Evolutionary conservation across 1,140 invertebrate species (phyloP), one percentile per base, ranked within the genome.

Genomic region (Orussus abietinus): DNA sequence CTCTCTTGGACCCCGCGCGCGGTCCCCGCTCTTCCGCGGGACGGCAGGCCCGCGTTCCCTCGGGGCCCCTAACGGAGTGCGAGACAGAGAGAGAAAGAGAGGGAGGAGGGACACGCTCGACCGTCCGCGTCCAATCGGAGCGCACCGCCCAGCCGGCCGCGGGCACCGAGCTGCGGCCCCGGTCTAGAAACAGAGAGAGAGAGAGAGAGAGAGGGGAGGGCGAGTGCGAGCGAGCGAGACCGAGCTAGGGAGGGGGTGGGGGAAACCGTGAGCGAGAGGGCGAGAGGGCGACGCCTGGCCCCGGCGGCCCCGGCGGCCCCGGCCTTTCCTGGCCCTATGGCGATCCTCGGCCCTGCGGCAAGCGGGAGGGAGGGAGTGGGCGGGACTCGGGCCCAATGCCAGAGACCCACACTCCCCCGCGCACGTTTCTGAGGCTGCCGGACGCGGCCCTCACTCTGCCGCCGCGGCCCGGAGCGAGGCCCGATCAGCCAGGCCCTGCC

Each of bases 401-500:
- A 68, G 62, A 66, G 52, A n/a, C n/a, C n/a, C 64, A 68, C 60
- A 60, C 57, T 65, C 52, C 59, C 62, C 60, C 58, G 55, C 59
- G 62, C 62, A 59, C 64, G 64, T 57, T 59, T 58, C 51, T 57
- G 59, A 61, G 59, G 62, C 65, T 66, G 56, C 57, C 59, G 55
- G 57, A 59, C 59, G 56, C 61, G 22, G 22, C n/a, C 29, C 35
- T 14, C 25, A 14, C 26, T 10, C 12, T 29, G 28, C 58, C 64
- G 55, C 46, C 52, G 49, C 64, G 62, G 55, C 62, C 65, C 67
- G 66, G 59, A 64, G 64, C 62, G 66, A 69, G 63, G n/a, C 60
- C 58, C 63, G 59, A 67, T 68, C 66, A 70, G 64, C 66, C 63
- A 67, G 64, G 67, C 67, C 61, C 63, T 66, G 63, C 62, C 67